phyloP scores from a whole-genome alignment of 2,797 vertebrate species.

The Mormyrus proboscirostris region DNA sequence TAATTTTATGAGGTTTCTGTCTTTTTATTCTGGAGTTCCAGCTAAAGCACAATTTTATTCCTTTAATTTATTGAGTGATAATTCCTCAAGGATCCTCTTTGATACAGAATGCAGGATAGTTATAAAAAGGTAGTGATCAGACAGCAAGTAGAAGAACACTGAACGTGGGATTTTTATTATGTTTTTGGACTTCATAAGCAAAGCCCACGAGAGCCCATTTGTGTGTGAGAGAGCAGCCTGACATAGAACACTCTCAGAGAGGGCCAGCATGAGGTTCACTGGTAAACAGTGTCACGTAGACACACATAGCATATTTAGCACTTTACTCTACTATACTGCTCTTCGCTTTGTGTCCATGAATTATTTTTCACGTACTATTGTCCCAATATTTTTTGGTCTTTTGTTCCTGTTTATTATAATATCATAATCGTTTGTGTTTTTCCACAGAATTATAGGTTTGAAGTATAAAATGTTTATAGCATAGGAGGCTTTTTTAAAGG shows the following conservation, averaged over 20 bases:
- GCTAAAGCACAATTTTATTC: background rate
- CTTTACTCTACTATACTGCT: background rate
- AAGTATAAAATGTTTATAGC: background rate
- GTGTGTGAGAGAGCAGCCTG: background rate
- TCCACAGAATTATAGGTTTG: background rate
- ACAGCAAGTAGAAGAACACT: background rate
- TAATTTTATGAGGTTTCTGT: background rate
- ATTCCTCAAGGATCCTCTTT: background rate
- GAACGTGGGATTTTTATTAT: background rate
- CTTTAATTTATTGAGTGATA: background rate
- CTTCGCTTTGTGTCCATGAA: background rate
- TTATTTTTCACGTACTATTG: background rate
- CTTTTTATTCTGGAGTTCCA: background rate
- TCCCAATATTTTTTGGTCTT: background rate
- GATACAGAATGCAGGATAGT: background rate
- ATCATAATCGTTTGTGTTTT: background rate
- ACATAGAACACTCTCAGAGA: background rate
- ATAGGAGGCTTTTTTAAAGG: background rate
- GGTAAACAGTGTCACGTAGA: background rate
- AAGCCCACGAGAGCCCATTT: background rate
- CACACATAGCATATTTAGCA: background rate
- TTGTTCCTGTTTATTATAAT: background rate
- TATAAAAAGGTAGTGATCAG: background rate
- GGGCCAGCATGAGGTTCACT: background rate
- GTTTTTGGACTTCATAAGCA: background rate